Percentiles rank a stretch among this genome's conserved stretches.
These are phyloP conservation scores for human DNA, from an alignment of 2,113 vertebrate species.

Conservation along the genomic window DNA sequence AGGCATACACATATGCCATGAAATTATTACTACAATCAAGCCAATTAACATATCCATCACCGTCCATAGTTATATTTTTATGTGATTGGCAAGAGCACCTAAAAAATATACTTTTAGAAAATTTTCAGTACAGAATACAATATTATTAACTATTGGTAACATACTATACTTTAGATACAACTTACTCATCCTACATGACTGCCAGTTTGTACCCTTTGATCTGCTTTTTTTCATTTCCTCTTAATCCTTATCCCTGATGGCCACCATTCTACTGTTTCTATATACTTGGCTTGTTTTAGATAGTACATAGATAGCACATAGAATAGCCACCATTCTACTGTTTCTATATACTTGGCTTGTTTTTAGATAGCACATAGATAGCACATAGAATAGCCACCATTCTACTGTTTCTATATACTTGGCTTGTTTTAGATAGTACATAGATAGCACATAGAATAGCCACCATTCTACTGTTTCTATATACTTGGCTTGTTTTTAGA, in stretches of 20 bases:
- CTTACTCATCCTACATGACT: neutral
- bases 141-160: neutral
- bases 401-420: no score
- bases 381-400: no score
- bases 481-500: neutral
- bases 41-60: neutral
- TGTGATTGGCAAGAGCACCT: neutral
- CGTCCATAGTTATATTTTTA: neutral
- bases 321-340: no score
- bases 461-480: no score
- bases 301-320: no score
- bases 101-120: neutral
- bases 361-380: neutral
- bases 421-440: no score
- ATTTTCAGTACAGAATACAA: neutral
- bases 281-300: no score
- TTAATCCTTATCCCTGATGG: rapidly evolving
- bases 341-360: neutral
- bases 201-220: neutral
- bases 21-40: neutral
- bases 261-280: no score
- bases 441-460: no score
- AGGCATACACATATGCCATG: neutral
- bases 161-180: neutral
- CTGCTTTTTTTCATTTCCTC: neutral